Base-by-base conservation (phyloP, 2,113 vertebrate species). In the Oncorhynchus nerka region DNA sequence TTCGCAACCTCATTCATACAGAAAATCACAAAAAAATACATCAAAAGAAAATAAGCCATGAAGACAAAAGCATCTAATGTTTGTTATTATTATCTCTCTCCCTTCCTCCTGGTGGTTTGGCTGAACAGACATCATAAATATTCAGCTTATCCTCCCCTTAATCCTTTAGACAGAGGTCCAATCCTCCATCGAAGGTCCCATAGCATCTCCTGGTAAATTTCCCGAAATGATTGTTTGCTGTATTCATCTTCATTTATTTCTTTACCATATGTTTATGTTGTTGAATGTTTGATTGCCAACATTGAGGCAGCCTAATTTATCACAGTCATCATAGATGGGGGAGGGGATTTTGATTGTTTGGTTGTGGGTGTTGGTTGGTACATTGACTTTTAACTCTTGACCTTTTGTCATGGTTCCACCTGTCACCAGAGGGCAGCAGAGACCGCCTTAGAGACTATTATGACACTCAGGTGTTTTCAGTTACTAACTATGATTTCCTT, bases 81-180 rank as follows among this genome's bases (percentile, higher is more conserved):
- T 86, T 34, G 67, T 68, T 68, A 68, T 39, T 68, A 34, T 16
- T 20, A 45, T 16, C 15, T 19, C 30, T 16, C 12, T 69, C 73
- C 83, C 80, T 80, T 81, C 77, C 62, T 24, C 78, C 79, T 83
- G 75, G 80, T 85, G 79, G 85, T 88, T 77, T 65, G 81, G 83
- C 79, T 81, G 73, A 86, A 89, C 73, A 84, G 86, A 89, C 89
- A 88, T 26, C 72, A 80, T 74, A 91, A 88, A 85, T 82, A 84
- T 84, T 83, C 79, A 75, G 86, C 84, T 91, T 78, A 91, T 89
- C 84, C 80, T 66, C 73, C 79, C 81, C 84, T 67, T 91, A 89
- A 91, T 91, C 90, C 89, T 85, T 51, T 83, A 88, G 89, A 86
- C 86, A 86, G 84, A 87, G 5, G 75, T 86, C 84, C 85, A 87